phyloP scores from a whole-genome alignment of 2,113 vertebrate species.

The Notothenia rossii region DNA sequence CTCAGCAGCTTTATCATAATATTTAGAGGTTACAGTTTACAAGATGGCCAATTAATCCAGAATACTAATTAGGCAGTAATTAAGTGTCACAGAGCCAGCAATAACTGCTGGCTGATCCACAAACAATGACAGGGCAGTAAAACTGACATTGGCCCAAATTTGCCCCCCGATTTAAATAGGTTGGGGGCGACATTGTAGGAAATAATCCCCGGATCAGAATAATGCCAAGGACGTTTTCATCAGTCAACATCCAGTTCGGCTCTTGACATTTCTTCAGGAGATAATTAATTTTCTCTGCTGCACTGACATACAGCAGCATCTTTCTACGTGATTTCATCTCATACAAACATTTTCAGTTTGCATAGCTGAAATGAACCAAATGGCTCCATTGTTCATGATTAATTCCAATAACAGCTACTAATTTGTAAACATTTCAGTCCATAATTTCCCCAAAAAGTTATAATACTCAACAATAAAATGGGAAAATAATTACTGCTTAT shows the following conservation, averaged over 20 bases:
- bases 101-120: slow-evolving; percentile 67
- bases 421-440: not conserved
- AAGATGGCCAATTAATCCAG: slow-evolving; percentile 76
- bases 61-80: slow-evolving; percentile 75
- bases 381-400: slow-evolving; percentile 1
- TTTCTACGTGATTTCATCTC: slow-evolving; percentile 19
- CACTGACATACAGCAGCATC: slow-evolving; percentile 24
- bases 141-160: slow-evolving; percentile 65
- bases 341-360: slow-evolving; percentile 11
- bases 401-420: not conserved
- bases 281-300: slow-evolving; percentile 49
- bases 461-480: not conserved
- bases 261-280: slow-evolving; percentile 55
- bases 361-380: slow-evolving; percentile 25
- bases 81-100: slow-evolving; percentile 62
- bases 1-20: slow-evolving; percentile 72
- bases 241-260: slow-evolving; percentile 53
- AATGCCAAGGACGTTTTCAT: slow-evolving; percentile 69
- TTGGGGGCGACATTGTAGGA: slow-evolving; percentile 50
- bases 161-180: slow-evolving; percentile 59
- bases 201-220: slow-evolving; percentile 47
- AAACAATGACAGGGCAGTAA: slow-evolving; percentile 69
- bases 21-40: slow-evolving; percentile 79
- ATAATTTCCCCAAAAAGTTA: not conserved
- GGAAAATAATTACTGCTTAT: too few species aligned